These are phyloP conservation scores for Papilio elwesi DNA, from an alignment of 2,888 invertebrate species.

Conservation along the genomic window DNA sequence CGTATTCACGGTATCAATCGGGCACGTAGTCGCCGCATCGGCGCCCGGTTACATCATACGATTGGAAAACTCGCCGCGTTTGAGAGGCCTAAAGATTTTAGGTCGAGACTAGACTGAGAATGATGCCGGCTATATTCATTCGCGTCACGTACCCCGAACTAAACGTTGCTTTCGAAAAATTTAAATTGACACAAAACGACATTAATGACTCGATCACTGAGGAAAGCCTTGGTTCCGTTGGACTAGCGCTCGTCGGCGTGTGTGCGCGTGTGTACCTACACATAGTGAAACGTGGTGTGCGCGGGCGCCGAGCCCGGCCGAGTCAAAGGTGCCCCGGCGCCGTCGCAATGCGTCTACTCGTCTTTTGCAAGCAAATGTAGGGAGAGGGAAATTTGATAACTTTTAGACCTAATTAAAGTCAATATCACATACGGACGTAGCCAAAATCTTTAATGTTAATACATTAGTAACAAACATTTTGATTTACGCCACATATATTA, in stretches of 20 bases:
- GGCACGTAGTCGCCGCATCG: slow-evolving; percentile 60
- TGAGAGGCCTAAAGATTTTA: slow-evolving; percentile 63
- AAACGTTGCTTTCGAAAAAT: slow-evolving; percentile 73
- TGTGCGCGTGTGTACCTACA: slow-evolving; percentile 58
- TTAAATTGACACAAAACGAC: slow-evolving; percentile 74
- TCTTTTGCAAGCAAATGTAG: slow-evolving; percentile 38
- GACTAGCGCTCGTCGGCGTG: slow-evolving; percentile 26
- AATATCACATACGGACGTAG: slow-evolving; percentile 16
- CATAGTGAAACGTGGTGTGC: slow-evolving; percentile 43
- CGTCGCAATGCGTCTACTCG: slow-evolving; percentile 51
- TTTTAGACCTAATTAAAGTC: slow-evolving; percentile 11
- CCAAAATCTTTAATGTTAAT: slow-evolving; percentile 44
- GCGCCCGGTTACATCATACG: slow-evolving; percentile 79
- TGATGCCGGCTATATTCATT: slow-evolving; percentile 54
- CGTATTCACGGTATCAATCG: slow-evolving; percentile 52
- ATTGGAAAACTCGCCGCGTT: slow-evolving; percentile 75
- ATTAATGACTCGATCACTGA: slow-evolving; percentile 66
- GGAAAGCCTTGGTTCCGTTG: slow-evolving; percentile 27
- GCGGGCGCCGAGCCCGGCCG: slow-evolving; percentile 58
- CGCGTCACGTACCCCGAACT: slow-evolving; percentile 64
- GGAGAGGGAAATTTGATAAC: slow-evolving; percentile 24
- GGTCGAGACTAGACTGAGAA: slow-evolving; percentile 67
- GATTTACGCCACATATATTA: slow-evolving; percentile 16
- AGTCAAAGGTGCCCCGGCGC: slow-evolving; percentile 72
- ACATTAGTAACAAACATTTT: slow-evolving; percentile 48